Conservation (phyloP, 2,888 invertebrate genomes). For the Chrysina gloriosa region DNA sequence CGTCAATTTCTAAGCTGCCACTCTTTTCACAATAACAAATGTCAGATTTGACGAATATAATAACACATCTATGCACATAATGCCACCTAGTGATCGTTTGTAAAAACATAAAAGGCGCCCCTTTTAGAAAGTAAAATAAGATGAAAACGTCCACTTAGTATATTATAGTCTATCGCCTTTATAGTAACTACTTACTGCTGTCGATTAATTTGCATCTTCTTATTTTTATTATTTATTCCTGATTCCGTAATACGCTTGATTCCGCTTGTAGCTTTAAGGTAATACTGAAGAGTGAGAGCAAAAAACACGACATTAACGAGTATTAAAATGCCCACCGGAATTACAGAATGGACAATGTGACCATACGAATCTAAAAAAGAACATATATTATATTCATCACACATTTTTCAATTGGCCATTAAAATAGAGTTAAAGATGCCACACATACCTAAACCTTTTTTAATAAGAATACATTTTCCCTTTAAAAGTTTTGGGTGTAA, state of each 20-base stretch:
- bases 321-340: conserved; percentile 9
- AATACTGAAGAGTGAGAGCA: neutral
- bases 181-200: conserved; percentile 1
- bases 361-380: conserved; percentile 1
- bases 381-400: neutral
- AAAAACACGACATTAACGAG: neutral
- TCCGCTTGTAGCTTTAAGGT: conserved; percentile 3
- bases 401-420: neutral
- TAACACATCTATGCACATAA: too few species aligned
- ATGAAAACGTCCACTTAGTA: too few species aligned
- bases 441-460: conserved; percentile 1
- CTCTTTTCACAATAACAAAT: too few species aligned
- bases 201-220: conserved; percentile 1
- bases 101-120: too few species aligned
- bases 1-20: too few species aligned
- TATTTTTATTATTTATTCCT: neutral
- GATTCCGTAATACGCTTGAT: neutral
- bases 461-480: conserved; percentile 11
- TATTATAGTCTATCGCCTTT: neutral
- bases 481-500: neutral
- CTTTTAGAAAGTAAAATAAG: too few species aligned
- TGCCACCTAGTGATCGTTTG: too few species aligned
- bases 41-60: too few species aligned
- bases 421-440: neutral
- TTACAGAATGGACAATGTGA: conserved; percentile 2